phyloP scores from a whole-genome alignment of 30 jellyfish, hydroid and myxozoan species.

The Morbakka virulenta region DNA sequence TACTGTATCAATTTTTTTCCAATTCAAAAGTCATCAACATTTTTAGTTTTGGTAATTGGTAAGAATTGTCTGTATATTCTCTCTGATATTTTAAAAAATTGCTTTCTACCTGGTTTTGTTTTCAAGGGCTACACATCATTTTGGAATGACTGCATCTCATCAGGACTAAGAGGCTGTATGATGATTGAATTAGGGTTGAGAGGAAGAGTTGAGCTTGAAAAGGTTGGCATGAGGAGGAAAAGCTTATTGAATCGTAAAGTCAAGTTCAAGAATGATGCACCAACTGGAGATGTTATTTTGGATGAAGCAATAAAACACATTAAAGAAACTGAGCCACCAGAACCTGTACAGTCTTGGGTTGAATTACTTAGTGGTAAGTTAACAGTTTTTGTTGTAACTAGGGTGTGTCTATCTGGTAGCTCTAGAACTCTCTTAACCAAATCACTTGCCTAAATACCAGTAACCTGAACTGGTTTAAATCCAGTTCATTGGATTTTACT shows the following conservation, averaged over 20 bases:
- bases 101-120: background rate
- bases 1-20: too few relatives aligned
- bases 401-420: background rate
- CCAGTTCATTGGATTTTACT: too few relatives aligned
- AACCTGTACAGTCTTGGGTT: slow-evolving; percentile 88
- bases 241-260: slow-evolving; percentile 85
- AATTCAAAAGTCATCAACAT: background rate
- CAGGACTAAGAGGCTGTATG: slow-evolving; percentile 97
- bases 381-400: background rate
- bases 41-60: background rate
- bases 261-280: slow-evolving; percentile 77
- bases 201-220: slow-evolving; percentile 95
- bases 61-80: background rate
- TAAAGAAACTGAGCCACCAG: slow-evolving; percentile 94
- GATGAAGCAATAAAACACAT: slow-evolving; percentile 92
- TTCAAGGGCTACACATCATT: slow-evolving; percentile 96
- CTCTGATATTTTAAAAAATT: background rate
- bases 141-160: slow-evolving; percentile 98
- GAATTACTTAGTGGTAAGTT: slow-evolving; percentile 91
- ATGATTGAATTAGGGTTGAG: slow-evolving; percentile 90
- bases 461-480: background rate
- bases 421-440: background rate
- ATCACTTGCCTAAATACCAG: background rate
- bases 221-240: slow-evolving; percentile 81
- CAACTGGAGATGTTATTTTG: slow-evolving; percentile 93